Evolutionary conservation across 2,113 vertebrate genomes (phyloP).

Genomic region (Lonchura striata): DNA sequence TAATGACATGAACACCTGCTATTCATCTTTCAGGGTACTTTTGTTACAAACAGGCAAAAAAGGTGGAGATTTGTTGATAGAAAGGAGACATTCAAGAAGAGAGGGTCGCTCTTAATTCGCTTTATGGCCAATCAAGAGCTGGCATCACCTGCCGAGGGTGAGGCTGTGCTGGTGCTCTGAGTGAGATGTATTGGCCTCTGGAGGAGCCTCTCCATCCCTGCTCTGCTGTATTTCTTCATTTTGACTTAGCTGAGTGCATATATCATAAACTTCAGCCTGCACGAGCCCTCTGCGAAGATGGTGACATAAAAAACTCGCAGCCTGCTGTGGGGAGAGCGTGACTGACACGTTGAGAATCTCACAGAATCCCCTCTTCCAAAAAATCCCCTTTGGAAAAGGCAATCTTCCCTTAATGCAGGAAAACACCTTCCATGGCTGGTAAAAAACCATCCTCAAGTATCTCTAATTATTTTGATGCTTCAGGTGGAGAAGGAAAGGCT

Average conservation of each 20-base stretch:
- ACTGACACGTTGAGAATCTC: background rate
- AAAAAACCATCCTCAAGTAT: background rate
- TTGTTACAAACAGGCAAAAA: background rate
- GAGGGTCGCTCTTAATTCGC: background rate
- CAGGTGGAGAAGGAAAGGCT: background rate
- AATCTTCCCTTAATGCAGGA: background rate
- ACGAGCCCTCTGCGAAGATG: background rate
- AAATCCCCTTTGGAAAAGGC: background rate
- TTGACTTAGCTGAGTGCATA: background rate
- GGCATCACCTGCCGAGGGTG: background rate
- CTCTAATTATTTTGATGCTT: background rate
- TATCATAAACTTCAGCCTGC: background rate
- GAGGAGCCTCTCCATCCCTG: background rate
- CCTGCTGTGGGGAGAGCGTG: fast-evolving
- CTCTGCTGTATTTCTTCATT: constrained; percentile 27
- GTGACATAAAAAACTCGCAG: background rate
- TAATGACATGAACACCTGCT: background rate
- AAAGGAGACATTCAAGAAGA: background rate
- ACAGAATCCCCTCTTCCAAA: background rate
- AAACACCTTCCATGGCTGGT: background rate
- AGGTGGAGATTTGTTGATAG: too few species aligned
- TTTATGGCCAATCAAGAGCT: background rate
- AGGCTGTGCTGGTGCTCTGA: background rate
- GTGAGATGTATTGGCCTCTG: background rate
- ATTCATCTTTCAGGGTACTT: background rate